Evolutionary conservation across 2,797 vertebrate species (phyloP).

Genomic region (Hemibagrus guttatus): DNA sequence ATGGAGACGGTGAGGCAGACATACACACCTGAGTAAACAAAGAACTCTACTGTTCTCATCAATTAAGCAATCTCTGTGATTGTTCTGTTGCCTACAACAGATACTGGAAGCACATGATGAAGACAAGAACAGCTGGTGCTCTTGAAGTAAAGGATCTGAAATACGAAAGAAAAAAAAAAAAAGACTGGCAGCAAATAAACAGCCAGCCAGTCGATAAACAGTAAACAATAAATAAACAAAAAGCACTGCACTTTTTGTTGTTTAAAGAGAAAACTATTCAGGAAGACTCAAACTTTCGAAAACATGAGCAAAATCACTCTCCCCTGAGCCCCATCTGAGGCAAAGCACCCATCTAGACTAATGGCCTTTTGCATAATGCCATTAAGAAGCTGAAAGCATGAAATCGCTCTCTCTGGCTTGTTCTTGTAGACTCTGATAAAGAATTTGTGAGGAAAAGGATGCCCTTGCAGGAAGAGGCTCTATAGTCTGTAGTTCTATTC

Average conservation of each 20-base stretch:
- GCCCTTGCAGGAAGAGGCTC: conserved; percentile 42
- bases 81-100: conserved; percentile 61
- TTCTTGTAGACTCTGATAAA: conserved; percentile 59
- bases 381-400: conserved; percentile 76
- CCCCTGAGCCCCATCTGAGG: conserved; percentile 67
- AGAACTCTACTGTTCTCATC: conserved; percentile 59
- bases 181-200: conserved; percentile 29
- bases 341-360: conserved; percentile 74
- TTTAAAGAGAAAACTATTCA: neutral
- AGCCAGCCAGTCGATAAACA: conserved; percentile 44
- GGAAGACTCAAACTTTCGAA: neutral
- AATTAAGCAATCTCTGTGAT: conserved; percentile 69
- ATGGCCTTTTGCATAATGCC: conserved; percentile 77
- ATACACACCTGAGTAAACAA: conserved; percentile 77
- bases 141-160: conserved; percentile 36
- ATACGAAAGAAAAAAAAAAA: neutral
- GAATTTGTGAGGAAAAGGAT: neutral
- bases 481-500: neutral
- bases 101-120: conserved; percentile 25
- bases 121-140: conserved; percentile 41
- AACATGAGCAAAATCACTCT: conserved; percentile 17
- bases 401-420: conserved; percentile 69
- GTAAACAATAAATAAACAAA: conserved; percentile 61
- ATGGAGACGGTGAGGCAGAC: conserved; percentile 43
- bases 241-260: conserved; percentile 37